Percentiles rank a stretch among this genome's conserved stretches.
These are phyloP conservation scores for Drosophila arizonae DNA, from an alignment of 1,140 invertebrate species.

Conservation along the genomic window DNA sequence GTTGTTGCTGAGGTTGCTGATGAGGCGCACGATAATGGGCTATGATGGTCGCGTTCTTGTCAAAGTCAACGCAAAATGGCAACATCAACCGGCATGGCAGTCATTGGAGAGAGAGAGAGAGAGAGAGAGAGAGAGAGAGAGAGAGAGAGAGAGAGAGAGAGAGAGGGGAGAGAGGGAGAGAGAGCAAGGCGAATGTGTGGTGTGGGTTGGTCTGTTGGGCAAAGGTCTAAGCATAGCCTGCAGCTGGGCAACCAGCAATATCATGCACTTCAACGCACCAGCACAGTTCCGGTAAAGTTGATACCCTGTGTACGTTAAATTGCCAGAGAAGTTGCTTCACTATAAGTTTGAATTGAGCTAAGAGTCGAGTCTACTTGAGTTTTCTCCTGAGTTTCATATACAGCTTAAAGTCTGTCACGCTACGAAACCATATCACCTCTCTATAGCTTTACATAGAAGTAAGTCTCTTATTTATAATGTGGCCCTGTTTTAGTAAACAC, in stretches of 20 bases:
- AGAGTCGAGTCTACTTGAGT: too few relatives aligned
- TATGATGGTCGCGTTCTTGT: conserved; percentile 76
- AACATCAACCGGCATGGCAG: conserved; percentile 21
- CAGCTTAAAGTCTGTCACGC: too few relatives aligned
- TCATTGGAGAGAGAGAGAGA: neutral
- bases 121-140: neutral
- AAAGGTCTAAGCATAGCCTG: conserved; percentile 24
- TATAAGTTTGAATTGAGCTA: too few relatives aligned
- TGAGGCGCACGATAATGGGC: conserved; percentile 76
- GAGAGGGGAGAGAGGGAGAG: too few relatives aligned
- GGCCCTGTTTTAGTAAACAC: too few relatives aligned
- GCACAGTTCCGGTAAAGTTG: conserved; percentile 32
- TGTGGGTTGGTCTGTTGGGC: neutral
- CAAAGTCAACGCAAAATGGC: conserved; percentile 71
- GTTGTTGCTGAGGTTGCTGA: conserved; percentile 52
- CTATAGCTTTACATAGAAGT: too few relatives aligned
- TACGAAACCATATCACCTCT: too few relatives aligned
- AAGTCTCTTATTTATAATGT: too few relatives aligned
- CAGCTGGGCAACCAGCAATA: conserved; percentile 18
- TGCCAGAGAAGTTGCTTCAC: too few relatives aligned
- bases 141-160: neutral
- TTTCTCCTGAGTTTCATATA: too few relatives aligned
- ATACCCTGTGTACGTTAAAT: neutral
- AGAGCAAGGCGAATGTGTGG: neutral
- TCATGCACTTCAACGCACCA: conserved; percentile 47